phyloP scores from a whole-genome alignment of 2,797 vertebrate species.

The Sebastes wilsoni region DNA sequence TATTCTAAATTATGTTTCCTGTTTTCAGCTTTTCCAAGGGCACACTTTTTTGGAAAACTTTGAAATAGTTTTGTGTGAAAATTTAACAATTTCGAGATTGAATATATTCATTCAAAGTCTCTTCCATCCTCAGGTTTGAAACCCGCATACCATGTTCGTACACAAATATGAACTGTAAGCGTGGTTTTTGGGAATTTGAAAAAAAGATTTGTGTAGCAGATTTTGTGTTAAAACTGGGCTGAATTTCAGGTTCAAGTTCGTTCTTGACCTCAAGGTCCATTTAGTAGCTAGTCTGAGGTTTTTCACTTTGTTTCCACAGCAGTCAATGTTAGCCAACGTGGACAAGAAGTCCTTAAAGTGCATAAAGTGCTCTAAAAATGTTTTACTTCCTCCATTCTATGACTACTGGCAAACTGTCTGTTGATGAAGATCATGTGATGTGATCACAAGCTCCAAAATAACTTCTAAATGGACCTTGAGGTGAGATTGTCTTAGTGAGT shows the following conservation, averaged over 20 bases:
- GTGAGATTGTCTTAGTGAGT: background rate
- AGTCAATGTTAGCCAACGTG: background rate
- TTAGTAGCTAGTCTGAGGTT: background rate
- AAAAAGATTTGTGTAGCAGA: background rate
- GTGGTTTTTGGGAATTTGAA: background rate
- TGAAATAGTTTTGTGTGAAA: background rate
- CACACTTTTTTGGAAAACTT: background rate
- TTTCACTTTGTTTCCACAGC: background rate
- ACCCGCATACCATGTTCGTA: background rate
- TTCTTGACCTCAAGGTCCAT: background rate
- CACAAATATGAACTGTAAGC: background rate
- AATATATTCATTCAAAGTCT: background rate
- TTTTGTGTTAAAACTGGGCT: background rate
- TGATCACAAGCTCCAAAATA: background rate
- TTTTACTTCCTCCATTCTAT: background rate
- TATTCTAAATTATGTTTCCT: background rate
- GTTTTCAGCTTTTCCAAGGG: background rate
- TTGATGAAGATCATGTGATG: background rate
- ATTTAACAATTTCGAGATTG: too few relatives aligned
- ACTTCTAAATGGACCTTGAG: background rate
- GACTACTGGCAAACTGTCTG: background rate
- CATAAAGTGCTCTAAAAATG: background rate
- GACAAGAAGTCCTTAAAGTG: background rate
- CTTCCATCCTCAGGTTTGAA: background rate
- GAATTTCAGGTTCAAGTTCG: background rate